A percentile compares a stretch with the other conserved stretches of the same genome.
These are phyloP conservation scores for Catocala nupta DNA, from an alignment of 2,888 invertebrate genomes.

Conservation along the genomic window DNA sequence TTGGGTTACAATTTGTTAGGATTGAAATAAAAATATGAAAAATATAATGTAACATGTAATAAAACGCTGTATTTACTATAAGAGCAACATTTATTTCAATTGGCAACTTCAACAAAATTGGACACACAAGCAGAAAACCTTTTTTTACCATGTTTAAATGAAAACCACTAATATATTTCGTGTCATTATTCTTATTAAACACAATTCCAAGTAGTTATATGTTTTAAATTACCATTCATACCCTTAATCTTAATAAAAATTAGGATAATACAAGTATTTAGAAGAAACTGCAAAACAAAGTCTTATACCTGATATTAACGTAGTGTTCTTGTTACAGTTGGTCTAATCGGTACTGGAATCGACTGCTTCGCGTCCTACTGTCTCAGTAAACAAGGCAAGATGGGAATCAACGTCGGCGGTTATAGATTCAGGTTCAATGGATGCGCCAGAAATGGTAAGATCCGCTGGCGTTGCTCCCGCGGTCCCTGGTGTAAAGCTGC, in stretches of 20 bases:
- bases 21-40: slow-evolving; percentile 6
- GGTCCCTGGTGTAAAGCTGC: slow-evolving; percentile 85
- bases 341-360: slow-evolving; percentile 76
- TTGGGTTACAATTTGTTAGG: too few species aligned
- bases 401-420: slow-evolving; percentile 83
- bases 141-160: too few species aligned
- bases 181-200: too few species aligned
- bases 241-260: not conserved
- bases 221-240: not conserved
- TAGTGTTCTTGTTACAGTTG: slow-evolving; percentile 61
- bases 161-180: too few species aligned
- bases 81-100: too few species aligned
- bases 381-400: slow-evolving; percentile 84
- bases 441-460: slow-evolving; percentile 81
- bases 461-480: slow-evolving; percentile 81
- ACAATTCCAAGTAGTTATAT: too few species aligned
- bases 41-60: not conserved
- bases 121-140: too few species aligned
- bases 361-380: slow-evolving; percentile 82
- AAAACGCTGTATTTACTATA: not conserved
- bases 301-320: slow-evolving; percentile 31
- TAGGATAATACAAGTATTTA: slow-evolving; percentile 12
- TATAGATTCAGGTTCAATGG: slow-evolving; percentile 83
- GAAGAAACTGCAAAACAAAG: slow-evolving; percentile 9
- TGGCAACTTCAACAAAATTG: too few species aligned